phyloP scores from a whole-genome alignment of 2,113 vertebrate genomes.

The Orthonyx spaldingii region DNA sequence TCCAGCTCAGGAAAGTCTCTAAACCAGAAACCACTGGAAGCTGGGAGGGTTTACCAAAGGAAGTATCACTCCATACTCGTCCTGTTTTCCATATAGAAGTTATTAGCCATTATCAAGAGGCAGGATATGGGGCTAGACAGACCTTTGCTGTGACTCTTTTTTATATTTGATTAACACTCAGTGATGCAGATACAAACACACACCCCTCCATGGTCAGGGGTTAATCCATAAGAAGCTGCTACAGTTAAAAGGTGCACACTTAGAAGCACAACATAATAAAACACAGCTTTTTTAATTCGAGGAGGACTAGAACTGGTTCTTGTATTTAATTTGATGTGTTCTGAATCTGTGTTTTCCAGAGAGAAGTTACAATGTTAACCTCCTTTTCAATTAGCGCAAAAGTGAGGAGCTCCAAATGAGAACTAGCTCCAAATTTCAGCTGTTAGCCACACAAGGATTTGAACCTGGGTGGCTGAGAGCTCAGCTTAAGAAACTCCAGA shows the following conservation, averaged over 20 bases:
- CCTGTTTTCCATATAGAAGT: conserved; percentile 44
- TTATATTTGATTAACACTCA: not conserved
- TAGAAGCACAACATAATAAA: not conserved
- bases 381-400: not conserved
- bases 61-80: not conserved
- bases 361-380: not conserved
- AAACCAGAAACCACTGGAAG: conserved; percentile 34
- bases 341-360: not conserved
- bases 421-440: not conserved
- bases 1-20: conserved; percentile 45
- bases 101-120: conserved; percentile 31
- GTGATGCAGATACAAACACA: not conserved
- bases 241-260: not conserved
- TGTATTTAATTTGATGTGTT: not conserved
- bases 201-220: accelerated
- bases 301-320: not conserved
- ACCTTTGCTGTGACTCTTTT: not conserved
- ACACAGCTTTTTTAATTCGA: not conserved
- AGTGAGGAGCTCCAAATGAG: not conserved
- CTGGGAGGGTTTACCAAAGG: conserved; percentile 38
- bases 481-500: not conserved
- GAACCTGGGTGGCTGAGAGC: not conserved
- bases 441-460: not conserved
- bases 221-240: not conserved
- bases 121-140: conserved; percentile 39